Evolutionary conservation across 2,113 vertebrate genomes (phyloP).

Genomic region (Uropsilus gracilis): DNA sequence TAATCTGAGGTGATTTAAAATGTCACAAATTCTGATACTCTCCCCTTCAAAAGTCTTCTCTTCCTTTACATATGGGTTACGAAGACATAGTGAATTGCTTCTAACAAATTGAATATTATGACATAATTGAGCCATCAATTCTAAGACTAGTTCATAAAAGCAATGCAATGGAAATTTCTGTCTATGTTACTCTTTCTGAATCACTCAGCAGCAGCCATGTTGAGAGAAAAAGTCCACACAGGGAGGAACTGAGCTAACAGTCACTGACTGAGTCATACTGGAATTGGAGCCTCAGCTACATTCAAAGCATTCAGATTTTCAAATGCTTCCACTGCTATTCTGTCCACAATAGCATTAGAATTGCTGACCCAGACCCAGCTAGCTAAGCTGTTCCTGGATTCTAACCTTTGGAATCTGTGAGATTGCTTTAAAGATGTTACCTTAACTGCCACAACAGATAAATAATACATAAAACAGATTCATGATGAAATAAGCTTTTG

Average conservation of each 20-base stretch:
- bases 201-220: neutral
- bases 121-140: neutral
- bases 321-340: neutral
- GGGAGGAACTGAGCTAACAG: neutral
- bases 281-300: neutral
- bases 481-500: neutral
- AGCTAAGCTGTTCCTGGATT: neutral
- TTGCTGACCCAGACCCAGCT: neutral
- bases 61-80: neutral
- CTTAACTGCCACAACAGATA: neutral
- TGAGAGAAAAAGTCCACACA: neutral
- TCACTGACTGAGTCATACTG: neutral
- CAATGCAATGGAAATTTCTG: neutral
- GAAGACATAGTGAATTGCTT: neutral
- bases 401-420: neutral
- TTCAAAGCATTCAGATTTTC: neutral
- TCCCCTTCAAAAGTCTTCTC: neutral
- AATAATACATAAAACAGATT: neutral
- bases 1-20: neutral
- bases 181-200: neutral
- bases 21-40: neutral
- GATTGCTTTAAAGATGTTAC: neutral
- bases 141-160: neutral
- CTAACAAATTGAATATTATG: neutral
- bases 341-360: neutral